Base-by-base conservation (phyloP, 2,888 invertebrate genomes). In the Argyra leucocephala region DNA sequence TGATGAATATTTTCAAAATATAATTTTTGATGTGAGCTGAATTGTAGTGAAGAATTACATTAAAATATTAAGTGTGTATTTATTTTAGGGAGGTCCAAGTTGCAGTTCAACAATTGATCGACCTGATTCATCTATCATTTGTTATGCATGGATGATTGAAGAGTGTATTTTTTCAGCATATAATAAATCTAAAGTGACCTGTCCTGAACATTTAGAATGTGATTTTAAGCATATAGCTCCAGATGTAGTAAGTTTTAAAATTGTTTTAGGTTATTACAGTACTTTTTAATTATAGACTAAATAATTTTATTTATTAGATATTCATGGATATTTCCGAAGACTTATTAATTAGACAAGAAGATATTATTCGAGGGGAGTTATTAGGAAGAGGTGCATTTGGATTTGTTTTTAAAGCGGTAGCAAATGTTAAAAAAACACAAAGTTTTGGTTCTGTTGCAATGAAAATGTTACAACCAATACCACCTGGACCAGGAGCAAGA, bases 351-450 rank as follows among this genome's bases (percentile, higher is more conserved):
- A 87, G 88, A 70, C 87, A 91, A 68, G 91, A 93, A 67, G 88
- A 89, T 72, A 86, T 99, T 4, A 85, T 88, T 61, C 84, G 90
- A 66, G 88, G 88, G 0, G 83, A 86, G 0, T 80, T 92, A 63
- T 83, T 95, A 48, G 98, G 98, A 0, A 87, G 96, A n/a, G 99
- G 99, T 2, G 96, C 97, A 0, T 99, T 98, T 82, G 98, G 98
- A 3, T 96, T 97, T 72, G 99, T 99, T 10, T 94, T 95, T 76
- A 86, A 89, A 73, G 94, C 90, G 1, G 83, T 83, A 6, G 90
- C 88, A 77, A 86, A 86, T 69, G 76, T 84, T 61, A 81, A 85
- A 61, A 82, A 83, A 10, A 81, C 83, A 1, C 82, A 84, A 64
- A 78, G 81, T 2, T 82, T 83, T 66, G 82, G 85, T 22, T 86